These are phyloP conservation scores for Drosophila busckii DNA, from an alignment of 1,140 invertebrate genomes.

Conservation along the genomic window DNA sequence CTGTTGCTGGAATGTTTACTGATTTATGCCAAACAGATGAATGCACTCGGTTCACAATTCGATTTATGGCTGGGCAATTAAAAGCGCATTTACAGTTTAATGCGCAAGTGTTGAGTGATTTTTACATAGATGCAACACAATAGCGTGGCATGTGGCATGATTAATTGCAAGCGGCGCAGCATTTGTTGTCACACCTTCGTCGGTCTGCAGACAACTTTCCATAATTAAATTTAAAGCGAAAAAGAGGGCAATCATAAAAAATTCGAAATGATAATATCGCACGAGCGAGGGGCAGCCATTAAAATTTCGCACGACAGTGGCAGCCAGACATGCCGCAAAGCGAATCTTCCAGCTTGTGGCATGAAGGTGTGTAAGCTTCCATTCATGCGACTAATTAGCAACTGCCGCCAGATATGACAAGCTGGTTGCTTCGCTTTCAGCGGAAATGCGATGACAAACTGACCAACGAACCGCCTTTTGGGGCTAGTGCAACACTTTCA, in stretches of 20 bases:
- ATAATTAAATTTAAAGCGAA: constrained; percentile 63
- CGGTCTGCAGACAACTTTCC: constrained; percentile 37
- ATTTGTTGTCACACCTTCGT: constrained; percentile 22
- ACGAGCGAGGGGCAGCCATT: constrained; percentile 56
- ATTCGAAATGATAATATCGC: constrained; percentile 44
- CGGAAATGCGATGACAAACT: constrained; percentile 75
- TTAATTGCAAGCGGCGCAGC: no score
- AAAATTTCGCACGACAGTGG: constrained; percentile 69
- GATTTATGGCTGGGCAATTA: constrained; percentile 68
- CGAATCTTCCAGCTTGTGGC: constrained; percentile 9
- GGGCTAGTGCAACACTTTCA: no score
- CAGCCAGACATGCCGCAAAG: constrained; percentile 20
- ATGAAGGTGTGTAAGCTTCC: constrained; percentile 67
- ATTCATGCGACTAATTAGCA: constrained; percentile 77
- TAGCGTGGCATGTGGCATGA: no score
- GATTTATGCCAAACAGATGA: constrained; percentile 43
- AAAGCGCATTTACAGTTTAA: constrained; percentile 57
- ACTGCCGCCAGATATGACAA: constrained; percentile 56
- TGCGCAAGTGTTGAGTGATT: constrained; percentile 30
- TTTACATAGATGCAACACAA: constrained; percentile 61
- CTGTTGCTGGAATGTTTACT: constrained; percentile 23
- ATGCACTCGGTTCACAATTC: constrained; percentile 25
- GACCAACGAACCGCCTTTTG: constrained; percentile 42
- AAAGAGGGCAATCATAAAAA: constrained; percentile 62
- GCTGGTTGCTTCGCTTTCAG: constrained; percentile 25